Conservation (phyloP, 2,797 vertebrate genomes). For the Sciurus carolinensis region DNA sequence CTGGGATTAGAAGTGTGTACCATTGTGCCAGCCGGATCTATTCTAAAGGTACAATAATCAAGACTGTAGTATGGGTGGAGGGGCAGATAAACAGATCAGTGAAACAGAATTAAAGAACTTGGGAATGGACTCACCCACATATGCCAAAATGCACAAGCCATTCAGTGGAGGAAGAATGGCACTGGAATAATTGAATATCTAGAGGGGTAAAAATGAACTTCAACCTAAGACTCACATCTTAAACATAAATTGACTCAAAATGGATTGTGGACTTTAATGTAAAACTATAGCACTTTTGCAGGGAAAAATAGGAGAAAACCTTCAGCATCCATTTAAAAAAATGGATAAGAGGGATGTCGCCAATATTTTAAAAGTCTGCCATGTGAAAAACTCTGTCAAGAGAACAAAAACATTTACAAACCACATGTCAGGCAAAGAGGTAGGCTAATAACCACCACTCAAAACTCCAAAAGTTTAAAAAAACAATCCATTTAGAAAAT, state of each 20-base stretch:
- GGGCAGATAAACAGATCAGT: not conserved
- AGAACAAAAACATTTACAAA: not conserved
- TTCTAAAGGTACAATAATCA: not conserved
- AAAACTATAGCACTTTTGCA: conserved; percentile 4
- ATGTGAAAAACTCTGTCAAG: not conserved
- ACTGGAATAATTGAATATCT: not conserved
- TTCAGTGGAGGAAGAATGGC: not conserved
- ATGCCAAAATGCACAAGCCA: not conserved
- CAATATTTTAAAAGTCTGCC: not conserved
- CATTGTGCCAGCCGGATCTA: not conserved
- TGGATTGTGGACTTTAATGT: not conserved
- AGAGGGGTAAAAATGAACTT: not conserved
- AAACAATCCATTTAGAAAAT: conserved; percentile 11
- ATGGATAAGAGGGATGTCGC: not conserved
- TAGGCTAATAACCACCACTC: not conserved
- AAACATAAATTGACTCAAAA: conserved; percentile 41
- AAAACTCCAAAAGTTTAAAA: not conserved
- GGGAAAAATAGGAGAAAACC: not conserved
- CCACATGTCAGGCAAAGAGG: not conserved
- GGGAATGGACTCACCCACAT: not conserved
- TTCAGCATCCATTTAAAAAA: conserved; percentile 29
- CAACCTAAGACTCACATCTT: not conserved
- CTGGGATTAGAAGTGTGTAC: too few relatives aligned
- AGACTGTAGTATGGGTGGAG: not conserved
- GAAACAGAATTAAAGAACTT: not conserved